These are phyloP conservation scores for Drosophila yooni DNA, from an alignment of 2,888 invertebrate genomes.

Conservation along the genomic window DNA sequence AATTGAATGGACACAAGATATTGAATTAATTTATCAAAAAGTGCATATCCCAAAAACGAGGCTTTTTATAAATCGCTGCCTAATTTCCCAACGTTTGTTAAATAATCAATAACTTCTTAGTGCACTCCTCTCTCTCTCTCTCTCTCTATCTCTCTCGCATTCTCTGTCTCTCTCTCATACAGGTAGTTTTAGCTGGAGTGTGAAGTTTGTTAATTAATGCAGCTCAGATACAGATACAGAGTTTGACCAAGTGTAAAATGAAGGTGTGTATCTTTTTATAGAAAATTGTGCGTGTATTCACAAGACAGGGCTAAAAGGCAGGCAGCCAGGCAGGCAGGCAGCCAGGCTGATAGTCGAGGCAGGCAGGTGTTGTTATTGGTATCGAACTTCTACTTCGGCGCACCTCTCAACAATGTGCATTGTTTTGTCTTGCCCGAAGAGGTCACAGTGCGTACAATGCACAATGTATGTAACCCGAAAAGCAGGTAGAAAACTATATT, in stretches of 20 bases:
- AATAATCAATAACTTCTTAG: constrained; percentile 72
- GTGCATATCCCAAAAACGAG: constrained; percentile 51
- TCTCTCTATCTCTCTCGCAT: background rate
- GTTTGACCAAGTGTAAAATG: constrained; percentile 70
- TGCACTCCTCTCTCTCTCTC: constrained; percentile 1
- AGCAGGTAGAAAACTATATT: constrained; percentile 57
- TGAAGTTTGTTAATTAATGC: constrained; percentile 76
- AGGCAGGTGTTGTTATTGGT: constrained; percentile 67
- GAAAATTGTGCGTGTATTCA: constrained; percentile 66
- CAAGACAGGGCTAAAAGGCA: constrained; percentile 13
- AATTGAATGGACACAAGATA: constrained; percentile 71
- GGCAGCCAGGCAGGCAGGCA: background rate
- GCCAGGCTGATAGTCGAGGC: constrained; percentile 34
- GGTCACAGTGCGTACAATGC: constrained; percentile 69
- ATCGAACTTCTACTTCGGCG: constrained; percentile 5
- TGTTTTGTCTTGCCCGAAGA: constrained; percentile 58
- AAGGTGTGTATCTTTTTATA: constrained; percentile 72
- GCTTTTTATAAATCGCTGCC: constrained; percentile 77
- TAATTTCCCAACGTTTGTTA: constrained; percentile 74
- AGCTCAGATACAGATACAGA: constrained; percentile 50
- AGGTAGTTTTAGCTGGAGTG: constrained; percentile 63
- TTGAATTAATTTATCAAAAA: constrained; percentile 78
- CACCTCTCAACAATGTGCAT: constrained; percentile 63
- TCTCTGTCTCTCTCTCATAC: background rate
- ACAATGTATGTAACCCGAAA: constrained; percentile 44